Evolutionary conservation across 2,888 invertebrate genomes (phyloP).

Genomic region (Augochlorella aurata): DNA sequence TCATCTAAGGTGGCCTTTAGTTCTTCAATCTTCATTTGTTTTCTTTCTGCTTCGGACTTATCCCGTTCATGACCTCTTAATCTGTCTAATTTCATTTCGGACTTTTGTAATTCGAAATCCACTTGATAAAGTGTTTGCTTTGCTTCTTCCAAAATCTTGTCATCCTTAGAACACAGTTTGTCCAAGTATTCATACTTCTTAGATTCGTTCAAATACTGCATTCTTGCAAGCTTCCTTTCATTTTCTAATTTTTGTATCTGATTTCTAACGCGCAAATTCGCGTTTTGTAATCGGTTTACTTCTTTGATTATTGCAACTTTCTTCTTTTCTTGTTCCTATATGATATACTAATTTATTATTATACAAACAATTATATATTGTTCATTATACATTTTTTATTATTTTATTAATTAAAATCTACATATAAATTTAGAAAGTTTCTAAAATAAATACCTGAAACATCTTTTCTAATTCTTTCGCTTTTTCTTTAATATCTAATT

Average conservation of each 20-base stretch:
- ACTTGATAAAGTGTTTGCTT: slow-evolving; percentile 71
- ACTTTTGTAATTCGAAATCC: slow-evolving; percentile 73
- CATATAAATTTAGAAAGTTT: slow-evolving; percentile 1
- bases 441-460: slow-evolving; percentile 80
- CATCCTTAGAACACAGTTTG: slow-evolving; percentile 62
- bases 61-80: slow-evolving; percentile 71
- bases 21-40: slow-evolving; percentile 81
- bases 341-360: background rate
- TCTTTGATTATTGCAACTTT: slow-evolving; percentile 68
- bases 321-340: slow-evolving; percentile 75
- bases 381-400: background rate
- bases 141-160: slow-evolving; percentile 69
- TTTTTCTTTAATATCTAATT: slow-evolving; percentile 84
- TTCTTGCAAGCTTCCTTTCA: slow-evolving; percentile 68
- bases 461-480: slow-evolving; percentile 85
- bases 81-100: slow-evolving; percentile 73
- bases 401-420: background rate
- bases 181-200: slow-evolving; percentile 70
- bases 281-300: slow-evolving; percentile 70
- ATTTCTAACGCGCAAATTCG: slow-evolving; percentile 63
- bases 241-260: slow-evolving; percentile 70
- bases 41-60: slow-evolving; percentile 79
- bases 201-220: slow-evolving; percentile 68
- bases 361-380: background rate
- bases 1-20: slow-evolving; percentile 82